A percentile compares a stretch with the other conserved stretches of the same genome.
Evolutionary conservation across 2,113 vertebrate genomes (phyloP).

Genomic region (Ranitomeya imitator): DNA sequence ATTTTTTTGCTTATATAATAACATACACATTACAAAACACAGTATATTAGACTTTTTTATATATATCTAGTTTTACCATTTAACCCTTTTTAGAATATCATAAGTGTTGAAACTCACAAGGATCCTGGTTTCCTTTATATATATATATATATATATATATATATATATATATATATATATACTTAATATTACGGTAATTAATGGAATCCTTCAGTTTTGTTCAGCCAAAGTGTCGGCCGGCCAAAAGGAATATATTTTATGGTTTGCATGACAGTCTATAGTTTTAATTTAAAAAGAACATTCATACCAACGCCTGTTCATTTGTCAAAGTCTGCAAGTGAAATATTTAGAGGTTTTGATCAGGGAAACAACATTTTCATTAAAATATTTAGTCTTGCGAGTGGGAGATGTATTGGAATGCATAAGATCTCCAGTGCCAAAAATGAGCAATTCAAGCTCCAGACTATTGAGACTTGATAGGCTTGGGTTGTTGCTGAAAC

Average conservation of each 20-base stretch:
- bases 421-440: conserved; percentile 61
- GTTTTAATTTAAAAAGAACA: conserved; percentile 41
- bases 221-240: not conserved
- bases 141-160: not conserved
- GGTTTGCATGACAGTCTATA: conserved; percentile 35
- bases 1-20: no score
- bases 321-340: conserved; percentile 38
- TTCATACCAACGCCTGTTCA: conserved; percentile 44
- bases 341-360: conserved; percentile 55
- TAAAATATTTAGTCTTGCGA: conserved; percentile 51
- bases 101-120: not conserved
- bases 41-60: no score
- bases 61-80: no score
- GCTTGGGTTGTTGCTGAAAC: conserved; percentile 51
- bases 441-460: conserved; percentile 50
- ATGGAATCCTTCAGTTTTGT: not conserved
- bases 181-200: not conserved
- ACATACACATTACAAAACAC: no score
- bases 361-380: conserved; percentile 47
- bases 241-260: conserved; percentile 57
- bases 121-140: no score
- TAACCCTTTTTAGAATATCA: no score
- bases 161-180: not conserved
- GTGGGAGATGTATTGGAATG: conserved; percentile 48
- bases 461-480: conserved; percentile 56